Conservation (phyloP, 2,888 invertebrate species). For the Volucella inflata region DNA sequence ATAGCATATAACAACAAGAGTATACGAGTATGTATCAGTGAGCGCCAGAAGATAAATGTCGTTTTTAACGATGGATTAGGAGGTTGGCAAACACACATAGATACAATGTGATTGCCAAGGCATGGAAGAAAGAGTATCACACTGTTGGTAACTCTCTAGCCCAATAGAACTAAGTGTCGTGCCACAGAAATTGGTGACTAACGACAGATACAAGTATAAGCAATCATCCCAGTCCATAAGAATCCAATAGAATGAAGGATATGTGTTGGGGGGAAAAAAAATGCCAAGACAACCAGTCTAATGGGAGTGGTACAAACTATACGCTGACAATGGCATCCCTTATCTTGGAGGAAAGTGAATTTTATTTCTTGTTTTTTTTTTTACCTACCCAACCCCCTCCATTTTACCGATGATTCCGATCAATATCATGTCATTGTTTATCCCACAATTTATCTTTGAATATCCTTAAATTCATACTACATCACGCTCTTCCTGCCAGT, state of each 20-base stretch:
- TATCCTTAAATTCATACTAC: background rate
- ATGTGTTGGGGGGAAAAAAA: conserved; percentile 5
- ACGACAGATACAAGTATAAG: conserved; percentile 50
- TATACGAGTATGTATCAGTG: conserved; percentile 3
- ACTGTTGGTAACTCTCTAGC: background rate
- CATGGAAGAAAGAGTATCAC: background rate
- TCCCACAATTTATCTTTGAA: conserved; percentile 61
- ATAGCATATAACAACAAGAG: background rate
- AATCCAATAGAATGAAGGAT: conserved; percentile 12
- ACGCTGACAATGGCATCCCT: conserved; percentile 58
- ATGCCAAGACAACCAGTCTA: background rate
- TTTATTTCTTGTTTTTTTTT: background rate
- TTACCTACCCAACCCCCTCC: too few relatives aligned
- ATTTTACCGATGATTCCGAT: conserved; percentile 20
- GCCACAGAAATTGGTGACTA: conserved; percentile 36
- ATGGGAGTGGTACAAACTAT: conserved; percentile 45
- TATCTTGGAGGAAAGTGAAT: conserved; percentile 46
- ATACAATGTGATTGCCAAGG: conserved; percentile 1
- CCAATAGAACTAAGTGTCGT: background rate
- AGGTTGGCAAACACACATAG: conserved; percentile 29
- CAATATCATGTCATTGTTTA: conserved; percentile 68
- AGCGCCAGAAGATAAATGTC: conserved; percentile 39
- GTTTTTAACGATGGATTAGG: conserved; percentile 47
- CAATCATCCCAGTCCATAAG: conserved; percentile 48
- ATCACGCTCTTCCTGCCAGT: background rate